Conservation (phyloP, 2,888 invertebrate genomes). For the Ichneumoninae sp. region DNA sequence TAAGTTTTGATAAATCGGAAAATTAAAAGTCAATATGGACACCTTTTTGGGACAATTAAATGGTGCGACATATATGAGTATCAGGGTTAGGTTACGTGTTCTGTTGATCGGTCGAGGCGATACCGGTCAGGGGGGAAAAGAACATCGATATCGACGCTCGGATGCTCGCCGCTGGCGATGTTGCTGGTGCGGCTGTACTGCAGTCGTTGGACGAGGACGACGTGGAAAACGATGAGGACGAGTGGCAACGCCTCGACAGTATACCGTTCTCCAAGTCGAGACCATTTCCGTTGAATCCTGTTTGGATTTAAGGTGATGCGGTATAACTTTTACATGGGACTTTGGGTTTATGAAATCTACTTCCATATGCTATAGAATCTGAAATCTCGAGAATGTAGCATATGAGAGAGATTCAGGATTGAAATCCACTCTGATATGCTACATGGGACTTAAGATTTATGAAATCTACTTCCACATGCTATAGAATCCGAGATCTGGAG, state of each 20-base stretch:
- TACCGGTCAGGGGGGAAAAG: constrained; percentile 79
- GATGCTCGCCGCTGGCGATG: constrained; percentile 79
- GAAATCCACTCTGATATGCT: too few relatives aligned
- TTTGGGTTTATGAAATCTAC: too few relatives aligned
- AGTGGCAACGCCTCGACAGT: constrained; percentile 64
- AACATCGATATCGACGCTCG: constrained; percentile 82
- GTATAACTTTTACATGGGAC: too few relatives aligned
- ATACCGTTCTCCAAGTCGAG: constrained; percentile 65
- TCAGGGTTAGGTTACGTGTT: constrained; percentile 74
- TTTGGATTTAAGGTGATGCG: neutral
- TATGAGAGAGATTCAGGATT: too few relatives aligned
- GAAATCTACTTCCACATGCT: too few relatives aligned
- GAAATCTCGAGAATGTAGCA: too few relatives aligned
- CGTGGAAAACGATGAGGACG: constrained; percentile 56
- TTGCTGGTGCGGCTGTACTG: constrained; percentile 61
- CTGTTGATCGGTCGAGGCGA: constrained; percentile 77
- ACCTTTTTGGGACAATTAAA: neutral
- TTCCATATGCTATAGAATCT: too few relatives aligned
- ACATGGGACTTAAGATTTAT: too few relatives aligned
- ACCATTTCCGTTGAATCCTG: constrained; percentile 59
- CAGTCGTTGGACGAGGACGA: constrained; percentile 66
- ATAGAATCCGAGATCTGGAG: too few relatives aligned
- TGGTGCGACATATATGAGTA: neutral
- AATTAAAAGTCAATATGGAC: constrained; percentile 35
- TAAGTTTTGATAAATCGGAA: neutral